A percentile compares a stretch with the other conserved stretches of the same genome.
phyloP scores from a whole-genome alignment of 2,797 vertebrate species.

The Acanthurus lineatus region DNA sequence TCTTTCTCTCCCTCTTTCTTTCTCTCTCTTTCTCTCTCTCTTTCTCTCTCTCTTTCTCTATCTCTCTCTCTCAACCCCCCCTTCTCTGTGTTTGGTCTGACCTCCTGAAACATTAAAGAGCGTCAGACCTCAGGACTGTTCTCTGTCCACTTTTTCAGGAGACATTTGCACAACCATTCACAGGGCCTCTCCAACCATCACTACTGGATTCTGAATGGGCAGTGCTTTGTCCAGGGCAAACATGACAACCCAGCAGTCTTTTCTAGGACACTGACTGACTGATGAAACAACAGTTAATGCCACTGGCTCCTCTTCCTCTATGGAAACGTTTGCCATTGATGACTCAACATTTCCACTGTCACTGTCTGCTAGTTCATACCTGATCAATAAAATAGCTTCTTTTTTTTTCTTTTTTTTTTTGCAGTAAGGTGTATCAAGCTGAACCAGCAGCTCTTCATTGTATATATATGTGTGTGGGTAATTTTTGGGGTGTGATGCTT shows the following conservation, averaged over 20 bases:
- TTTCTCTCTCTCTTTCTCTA: no score
- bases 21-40: no score
- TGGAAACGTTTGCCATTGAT: conserved; percentile 65
- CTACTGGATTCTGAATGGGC: conserved; percentile 14
- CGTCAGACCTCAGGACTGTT: no score
- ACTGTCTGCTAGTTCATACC: conserved; percentile 81
- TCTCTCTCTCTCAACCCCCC: no score
- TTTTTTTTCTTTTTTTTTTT: conserved; percentile 5
- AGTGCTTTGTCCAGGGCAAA: conserved; percentile 79
- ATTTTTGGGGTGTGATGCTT: conserved; percentile 48
- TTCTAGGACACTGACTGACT: conserved; percentile 72
- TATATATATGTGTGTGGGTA: conserved; percentile 43
- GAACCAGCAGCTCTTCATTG: conserved; percentile 36
- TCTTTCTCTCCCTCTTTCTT: background rate
- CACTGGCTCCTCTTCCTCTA: conserved; percentile 75
- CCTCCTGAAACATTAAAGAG: no score
- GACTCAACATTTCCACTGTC: conserved; percentile 72
- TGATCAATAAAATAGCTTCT: conserved; percentile 14
- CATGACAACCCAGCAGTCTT: conserved; percentile 65
- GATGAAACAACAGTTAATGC: conserved; percentile 51
- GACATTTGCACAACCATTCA: no score
- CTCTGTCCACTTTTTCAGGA: no score
- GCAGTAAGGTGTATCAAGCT: conserved; percentile 43
- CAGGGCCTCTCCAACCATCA: background rate
- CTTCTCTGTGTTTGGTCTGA: no score